Evolutionary conservation across 2,113 vertebrate genomes (phyloP).

Genomic region (Romanogobio albipinnatus): DNA sequence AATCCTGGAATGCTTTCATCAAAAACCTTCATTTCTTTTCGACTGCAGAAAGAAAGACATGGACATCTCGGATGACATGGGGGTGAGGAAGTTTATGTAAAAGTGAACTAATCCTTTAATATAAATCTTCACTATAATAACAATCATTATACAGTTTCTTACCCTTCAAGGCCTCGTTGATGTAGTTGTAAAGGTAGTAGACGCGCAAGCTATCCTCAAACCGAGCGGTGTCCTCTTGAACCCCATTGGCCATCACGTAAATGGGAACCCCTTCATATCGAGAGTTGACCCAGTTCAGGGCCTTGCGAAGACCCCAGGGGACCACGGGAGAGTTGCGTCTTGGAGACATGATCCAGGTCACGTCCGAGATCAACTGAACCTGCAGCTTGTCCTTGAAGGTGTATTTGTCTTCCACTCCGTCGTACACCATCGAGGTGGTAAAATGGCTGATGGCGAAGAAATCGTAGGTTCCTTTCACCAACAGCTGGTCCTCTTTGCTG

Average conservation of each 20-base stretch:
- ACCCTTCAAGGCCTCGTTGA: conserved; percentile 98
- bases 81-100: too few relatives aligned
- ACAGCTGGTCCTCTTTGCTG: conserved; percentile 80
- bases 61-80: too few relatives aligned
- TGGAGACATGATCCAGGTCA: conserved; percentile 84
- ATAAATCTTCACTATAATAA: too few relatives aligned
- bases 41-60: too few relatives aligned
- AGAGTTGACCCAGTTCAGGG: conserved; percentile 77
- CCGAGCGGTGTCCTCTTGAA: conserved; percentile 81
- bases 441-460: conserved; percentile 95
- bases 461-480: conserved; percentile 89
- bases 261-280: conserved; percentile 86
- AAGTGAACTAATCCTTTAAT: too few relatives aligned
- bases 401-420: conserved; percentile 84
- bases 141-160: conserved; percentile 50
- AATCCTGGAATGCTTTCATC: too few relatives aligned
- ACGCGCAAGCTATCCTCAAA: conserved; percentile 85
- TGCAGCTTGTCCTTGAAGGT: conserved; percentile 84
- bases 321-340: conserved; percentile 81
- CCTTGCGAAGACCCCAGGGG: conserved; percentile 92
- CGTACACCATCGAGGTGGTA: conserved; percentile 88
- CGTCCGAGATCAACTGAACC: conserved; percentile 88
- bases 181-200: conserved; percentile 90
- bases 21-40: too few relatives aligned
- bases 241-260: conserved; percentile 88